These are phyloP conservation scores for Oncorhynchus nerka DNA, from an alignment of 2,113 vertebrate species.

Conservation along the genomic window DNA sequence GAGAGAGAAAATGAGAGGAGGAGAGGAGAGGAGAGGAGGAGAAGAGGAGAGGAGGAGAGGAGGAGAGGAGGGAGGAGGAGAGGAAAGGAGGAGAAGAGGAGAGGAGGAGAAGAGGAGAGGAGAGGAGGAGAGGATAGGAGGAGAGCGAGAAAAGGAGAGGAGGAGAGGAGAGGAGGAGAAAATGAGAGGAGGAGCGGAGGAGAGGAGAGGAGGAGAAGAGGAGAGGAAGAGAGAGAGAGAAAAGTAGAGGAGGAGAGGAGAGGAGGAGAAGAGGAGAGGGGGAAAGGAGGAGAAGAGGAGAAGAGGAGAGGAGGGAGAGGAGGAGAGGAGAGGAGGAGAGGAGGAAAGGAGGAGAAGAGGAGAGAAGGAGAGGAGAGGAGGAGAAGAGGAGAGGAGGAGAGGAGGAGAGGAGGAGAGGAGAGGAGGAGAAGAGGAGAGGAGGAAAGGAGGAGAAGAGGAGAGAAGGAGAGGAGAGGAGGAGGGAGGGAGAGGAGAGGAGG, in stretches of 20 bases:
- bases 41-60: constrained; percentile 14
- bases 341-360: neutral
- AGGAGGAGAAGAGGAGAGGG: constrained; percentile 10
- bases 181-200: constrained; percentile 1
- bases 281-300: neutral
- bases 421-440: constrained; percentile 4
- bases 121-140: constrained; percentile 9
- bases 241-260: neutral
- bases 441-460: neutral
- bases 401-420: neutral
- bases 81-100: neutral
- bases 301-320: constrained; percentile 9
- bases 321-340: neutral
- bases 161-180: neutral
- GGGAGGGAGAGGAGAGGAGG: constrained; percentile 1
- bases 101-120: neutral
- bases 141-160: too few relatives aligned
- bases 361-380: neutral
- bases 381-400: constrained; percentile 14
- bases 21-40: neutral
- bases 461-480: neutral
- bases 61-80: neutral
- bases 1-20: neutral
- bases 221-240: neutral
- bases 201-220: constrained; percentile 13